Evolutionary conservation across 2,888 invertebrate species (phyloP), one percentile per base, ranked within the genome.

Genomic region (Onthophagus sagittarius): DNA sequence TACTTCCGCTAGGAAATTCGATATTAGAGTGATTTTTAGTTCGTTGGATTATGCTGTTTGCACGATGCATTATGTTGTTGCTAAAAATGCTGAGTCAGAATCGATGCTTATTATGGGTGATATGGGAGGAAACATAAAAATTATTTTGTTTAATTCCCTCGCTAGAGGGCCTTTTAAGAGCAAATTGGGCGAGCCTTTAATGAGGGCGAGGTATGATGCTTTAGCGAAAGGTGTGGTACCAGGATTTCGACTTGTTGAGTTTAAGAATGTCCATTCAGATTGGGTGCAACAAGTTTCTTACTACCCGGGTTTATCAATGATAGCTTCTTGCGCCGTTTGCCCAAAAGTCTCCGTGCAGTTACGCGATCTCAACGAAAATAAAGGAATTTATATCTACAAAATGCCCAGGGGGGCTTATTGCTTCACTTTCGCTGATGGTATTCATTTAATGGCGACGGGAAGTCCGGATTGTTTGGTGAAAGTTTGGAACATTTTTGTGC

Each of bases 401-500:
- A 87, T 90, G 0, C 84, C 87, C 0, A 89, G 88, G 84, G 92
- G 92, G 15, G 88, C 89, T 39, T 88, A 90, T 77, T 90, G 90
- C 77, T 92, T 92, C 80, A 88, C 87, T 73, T 85, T 90, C 79
- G 88, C 88, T 78, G 90, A 89, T 83, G 88, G 86, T 11, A 85
- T 86, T 15, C 89, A 90, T 77, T 83, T 89, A 67, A 80, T 92
- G 69, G 91, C 88, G 72, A 91, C 91, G 0, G 95, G 94, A 0
- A 92, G 95, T 3, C 90, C 93, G 5, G 95, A 95, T 84, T 91
- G 92, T 78, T 82, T 88, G 23, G 78, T 80, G 31, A 89, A 94
- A 62, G 86, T 94, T 71, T 96, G 95, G 95, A 94, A 93, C 84
- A 90, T 94, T 0, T 93, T 93, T 82, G 90, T 93, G n/a, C 89